Evolutionary conservation across 2,797 vertebrate species (phyloP).

Genomic region (Pachyuromys duprasi): DNA sequence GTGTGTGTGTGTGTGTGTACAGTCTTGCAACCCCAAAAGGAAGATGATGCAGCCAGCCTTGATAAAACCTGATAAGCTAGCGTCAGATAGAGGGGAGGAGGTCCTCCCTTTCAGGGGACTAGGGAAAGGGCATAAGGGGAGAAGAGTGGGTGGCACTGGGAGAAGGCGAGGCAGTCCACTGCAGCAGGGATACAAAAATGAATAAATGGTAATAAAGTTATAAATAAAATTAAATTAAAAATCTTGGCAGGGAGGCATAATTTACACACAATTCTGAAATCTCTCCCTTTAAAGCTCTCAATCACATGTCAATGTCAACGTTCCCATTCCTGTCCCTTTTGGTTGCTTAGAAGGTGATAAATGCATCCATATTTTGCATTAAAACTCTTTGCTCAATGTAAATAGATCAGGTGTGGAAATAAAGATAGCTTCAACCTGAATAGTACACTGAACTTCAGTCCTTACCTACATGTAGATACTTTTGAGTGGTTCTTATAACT

Average conservation of each 20-base stretch:
- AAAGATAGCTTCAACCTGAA: neutral
- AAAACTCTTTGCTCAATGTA: neutral
- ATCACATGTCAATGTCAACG: neutral
- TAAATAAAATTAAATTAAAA: no score
- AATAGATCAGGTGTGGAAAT: neutral
- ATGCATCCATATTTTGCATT: neutral
- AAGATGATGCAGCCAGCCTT: no score
- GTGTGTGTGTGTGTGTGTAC: no score
- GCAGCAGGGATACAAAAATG: no score
- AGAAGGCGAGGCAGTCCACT: no score
- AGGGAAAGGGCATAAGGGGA: no score
- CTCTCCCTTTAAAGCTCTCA: neutral
- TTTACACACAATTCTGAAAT: neutral
- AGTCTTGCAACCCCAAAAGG: no score
- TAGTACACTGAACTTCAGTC: neutral
- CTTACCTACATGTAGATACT: neutral
- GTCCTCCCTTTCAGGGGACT: no score
- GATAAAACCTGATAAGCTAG: no score
- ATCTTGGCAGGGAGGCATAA: neutral
- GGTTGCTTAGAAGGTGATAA: slow-evolving; percentile 22
- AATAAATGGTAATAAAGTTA: no score
- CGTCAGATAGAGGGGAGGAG: no score
- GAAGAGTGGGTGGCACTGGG: no score
- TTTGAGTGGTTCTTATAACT: neutral
- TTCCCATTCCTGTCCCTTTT: neutral